A percentile compares a stretch with the other conserved stretches of the same genome.
These are phyloP conservation scores for Aplidium turbinatum DNA, from an alignment of 23 tunicate species.

Conservation along the genomic window DNA sequence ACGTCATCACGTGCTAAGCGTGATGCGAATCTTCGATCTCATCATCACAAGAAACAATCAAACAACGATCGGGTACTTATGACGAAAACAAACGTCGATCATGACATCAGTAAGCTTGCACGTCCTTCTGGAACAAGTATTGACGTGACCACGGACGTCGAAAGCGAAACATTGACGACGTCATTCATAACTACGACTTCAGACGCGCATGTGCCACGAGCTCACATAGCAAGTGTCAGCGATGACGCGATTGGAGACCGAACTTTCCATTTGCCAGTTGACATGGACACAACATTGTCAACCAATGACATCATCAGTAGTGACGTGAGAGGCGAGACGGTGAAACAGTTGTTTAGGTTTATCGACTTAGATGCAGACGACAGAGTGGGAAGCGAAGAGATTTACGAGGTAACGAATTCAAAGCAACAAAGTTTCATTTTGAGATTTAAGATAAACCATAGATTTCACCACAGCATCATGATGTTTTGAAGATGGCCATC, in stretches of 20 bases:
- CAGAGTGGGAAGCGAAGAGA: conserved; percentile 72
- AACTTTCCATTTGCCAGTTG: not conserved
- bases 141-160: not conserved
- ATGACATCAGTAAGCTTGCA: no score
- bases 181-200: no score
- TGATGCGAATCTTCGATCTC: no score
- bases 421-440: not conserved
- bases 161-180: not conserved
- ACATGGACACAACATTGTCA: not conserved
- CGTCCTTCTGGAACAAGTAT: no score
- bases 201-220: no score
- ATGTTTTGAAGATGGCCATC: no score
- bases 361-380: conserved; percentile 67
- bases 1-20: no score
- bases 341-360: conserved; percentile 50
- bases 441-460: no score
- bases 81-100: no score
- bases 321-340: conserved; percentile 62
- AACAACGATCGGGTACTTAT: no score
- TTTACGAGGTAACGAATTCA: conserved; percentile 46
- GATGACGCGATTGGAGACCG: not conserved
- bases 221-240: not conserved
- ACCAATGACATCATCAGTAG: conserved; percentile 60
- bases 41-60: no score
- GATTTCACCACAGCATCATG: no score